Conservation (phyloP, 2,888 invertebrate species). For the Anoncus sp. region DNA sequence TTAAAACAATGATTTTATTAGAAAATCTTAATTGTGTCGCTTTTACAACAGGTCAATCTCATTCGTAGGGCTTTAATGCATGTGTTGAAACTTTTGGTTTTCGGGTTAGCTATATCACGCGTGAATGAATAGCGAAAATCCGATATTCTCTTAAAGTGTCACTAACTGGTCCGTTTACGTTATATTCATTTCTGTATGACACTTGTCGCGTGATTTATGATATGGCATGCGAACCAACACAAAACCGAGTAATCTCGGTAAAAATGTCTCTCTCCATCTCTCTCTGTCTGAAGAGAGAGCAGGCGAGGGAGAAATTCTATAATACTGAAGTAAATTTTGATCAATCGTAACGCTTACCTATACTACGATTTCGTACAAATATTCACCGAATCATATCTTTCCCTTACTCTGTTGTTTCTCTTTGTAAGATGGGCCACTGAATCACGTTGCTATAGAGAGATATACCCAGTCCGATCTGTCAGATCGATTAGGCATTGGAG, state of each 20-base stretch:
- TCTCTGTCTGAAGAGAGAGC: neutral
- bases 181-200: conserved; percentile 7
- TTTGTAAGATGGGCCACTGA: conserved; percentile 23
- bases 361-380: conserved; percentile 8
- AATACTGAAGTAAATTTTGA: conserved; percentile 12
- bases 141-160: no score
- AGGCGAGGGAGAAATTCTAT: neutral
- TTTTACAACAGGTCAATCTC: no score
- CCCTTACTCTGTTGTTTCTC: neutral
- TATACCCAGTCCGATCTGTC: conserved; percentile 15
- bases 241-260: neutral
- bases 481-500: neutral
- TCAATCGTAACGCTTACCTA: neutral
- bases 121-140: no score
- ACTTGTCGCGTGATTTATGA: conserved; percentile 35
- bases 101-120: no score
- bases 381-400: conserved; percentile 19
- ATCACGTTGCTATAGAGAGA: conserved; percentile 3
- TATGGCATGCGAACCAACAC: neutral
- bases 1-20: no score
- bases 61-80: no score
- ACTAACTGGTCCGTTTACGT: no score
- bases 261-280: no score
- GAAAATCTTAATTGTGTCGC: no score
- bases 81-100: no score